A percentile compares a stretch with the other conserved stretches of the same genome.
phyloP scores from a whole-genome alignment of 2,888 invertebrate genomes.

The Watsonalla binaria region DNA sequence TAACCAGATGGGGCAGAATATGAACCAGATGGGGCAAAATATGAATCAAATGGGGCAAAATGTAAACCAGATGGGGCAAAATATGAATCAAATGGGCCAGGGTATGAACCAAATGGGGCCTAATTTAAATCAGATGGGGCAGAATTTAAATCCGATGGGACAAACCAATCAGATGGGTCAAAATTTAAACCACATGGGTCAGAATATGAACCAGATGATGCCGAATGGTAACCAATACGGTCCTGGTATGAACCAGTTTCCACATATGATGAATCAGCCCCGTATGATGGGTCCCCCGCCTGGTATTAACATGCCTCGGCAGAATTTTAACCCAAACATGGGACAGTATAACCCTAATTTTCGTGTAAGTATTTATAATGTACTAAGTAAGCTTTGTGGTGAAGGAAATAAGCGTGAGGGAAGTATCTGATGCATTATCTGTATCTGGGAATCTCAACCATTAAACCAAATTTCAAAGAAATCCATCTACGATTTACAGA shows the following conservation, averaged over 20 bases:
- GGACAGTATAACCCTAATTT: slow-evolving; percentile 61
- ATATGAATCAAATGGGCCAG: slow-evolving; percentile 16
- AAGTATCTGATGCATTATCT: too few relatives aligned
- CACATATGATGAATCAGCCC: slow-evolving; percentile 58
- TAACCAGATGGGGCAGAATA: slow-evolving; percentile 17
- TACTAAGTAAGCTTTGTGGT: background rate
- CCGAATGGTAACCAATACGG: slow-evolving; percentile 60
- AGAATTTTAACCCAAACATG: slow-evolving; percentile 58
- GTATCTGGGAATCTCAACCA: too few relatives aligned
- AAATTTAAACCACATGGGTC: slow-evolving; percentile 36
- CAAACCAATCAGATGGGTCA: slow-evolving; percentile 35
- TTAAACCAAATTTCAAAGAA: too few relatives aligned
- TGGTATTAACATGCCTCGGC: slow-evolving; percentile 58
- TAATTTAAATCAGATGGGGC: slow-evolving; percentile 36
- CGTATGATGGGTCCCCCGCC: slow-evolving; percentile 65
- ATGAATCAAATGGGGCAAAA: slow-evolving; percentile 30
- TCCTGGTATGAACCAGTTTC: slow-evolving; percentile 50
- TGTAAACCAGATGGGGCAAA: slow-evolving; percentile 31
- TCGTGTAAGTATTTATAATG: slow-evolving; percentile 54
- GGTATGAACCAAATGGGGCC: slow-evolving; percentile 28
- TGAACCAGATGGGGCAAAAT: slow-evolving; percentile 28
- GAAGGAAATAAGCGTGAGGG: too few relatives aligned
- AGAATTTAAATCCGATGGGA: slow-evolving; percentile 34
- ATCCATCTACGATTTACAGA: too few relatives aligned
- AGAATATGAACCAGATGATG: slow-evolving; percentile 35